phyloP scores from a whole-genome alignment of 2,888 invertebrate species.

The Nipponacmea schrenckii region DNA sequence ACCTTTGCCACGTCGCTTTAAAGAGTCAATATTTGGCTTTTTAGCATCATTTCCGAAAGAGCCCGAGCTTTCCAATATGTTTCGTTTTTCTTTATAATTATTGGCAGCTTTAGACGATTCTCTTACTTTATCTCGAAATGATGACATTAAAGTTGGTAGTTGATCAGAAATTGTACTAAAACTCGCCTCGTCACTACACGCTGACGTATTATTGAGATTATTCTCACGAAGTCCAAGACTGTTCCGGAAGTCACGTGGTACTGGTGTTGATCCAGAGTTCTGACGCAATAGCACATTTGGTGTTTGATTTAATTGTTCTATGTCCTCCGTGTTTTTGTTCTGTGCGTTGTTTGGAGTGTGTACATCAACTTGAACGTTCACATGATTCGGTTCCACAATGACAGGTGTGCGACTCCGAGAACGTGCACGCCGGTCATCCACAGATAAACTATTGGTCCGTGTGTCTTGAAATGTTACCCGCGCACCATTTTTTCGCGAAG shows the following conservation, averaged over 20 bases:
- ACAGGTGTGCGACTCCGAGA: conserved; percentile 23
- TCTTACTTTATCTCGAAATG: conserved; percentile 39
- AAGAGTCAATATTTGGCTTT: neutral
- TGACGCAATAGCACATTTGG: neutral
- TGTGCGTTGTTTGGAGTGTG: conserved; percentile 31
- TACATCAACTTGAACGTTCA: conserved; percentile 54
- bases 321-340: neutral
- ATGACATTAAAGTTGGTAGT: conserved; percentile 40
- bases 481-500: conserved; percentile 42
- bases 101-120: conserved; percentile 39
- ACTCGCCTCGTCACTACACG: conserved; percentile 21
- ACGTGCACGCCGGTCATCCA: conserved; percentile 17
- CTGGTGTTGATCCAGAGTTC: conserved; percentile 10
- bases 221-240: conserved; percentile 50
- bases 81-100: conserved; percentile 34
- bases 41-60: neutral
- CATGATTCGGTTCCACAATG: conserved; percentile 24
- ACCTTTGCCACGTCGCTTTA: neutral
- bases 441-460: conserved; percentile 41
- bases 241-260: conserved; percentile 45
- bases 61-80: conserved; percentile 15
- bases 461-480: conserved; percentile 61
- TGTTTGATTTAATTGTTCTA: neutral
- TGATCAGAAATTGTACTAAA: conserved; percentile 23
- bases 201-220: conserved; percentile 28